These are phyloP conservation scores for Lasioglossum oenotherae DNA, from an alignment of 2,888 invertebrate species.

Conservation along the genomic window DNA sequence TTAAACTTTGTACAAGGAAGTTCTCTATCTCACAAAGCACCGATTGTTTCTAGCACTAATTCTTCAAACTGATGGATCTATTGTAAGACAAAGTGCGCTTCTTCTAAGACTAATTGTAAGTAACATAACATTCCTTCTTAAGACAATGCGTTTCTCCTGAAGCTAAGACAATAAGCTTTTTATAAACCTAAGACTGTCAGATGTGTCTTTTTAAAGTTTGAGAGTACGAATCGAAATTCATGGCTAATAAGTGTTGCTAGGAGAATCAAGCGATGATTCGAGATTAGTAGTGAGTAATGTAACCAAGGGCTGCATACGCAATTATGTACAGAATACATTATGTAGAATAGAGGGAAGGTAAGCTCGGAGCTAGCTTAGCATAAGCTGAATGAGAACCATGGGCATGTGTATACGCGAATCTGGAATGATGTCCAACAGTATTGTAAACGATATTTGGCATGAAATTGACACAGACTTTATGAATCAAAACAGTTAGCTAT, in stretches of 20 bases:
- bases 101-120: too few species aligned
- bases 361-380: not conserved
- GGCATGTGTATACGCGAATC: not conserved
- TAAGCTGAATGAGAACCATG: not conserved
- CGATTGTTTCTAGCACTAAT: too few species aligned
- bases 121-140: too few species aligned
- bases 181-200: not conserved
- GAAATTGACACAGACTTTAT: not conserved
- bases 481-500: not conserved
- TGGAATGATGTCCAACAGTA: not conserved
- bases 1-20: too few species aligned
- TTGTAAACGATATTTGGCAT: not conserved
- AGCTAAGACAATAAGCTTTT: not conserved
- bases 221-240: not conserved
- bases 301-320: not conserved
- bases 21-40: too few species aligned
- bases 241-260: not conserved
- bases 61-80: too few species aligned
- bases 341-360: not conserved
- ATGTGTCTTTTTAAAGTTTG: not conserved
- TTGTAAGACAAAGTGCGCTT: too few species aligned
- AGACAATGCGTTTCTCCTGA: not conserved
- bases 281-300: not conserved
- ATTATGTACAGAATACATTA: not conserved
- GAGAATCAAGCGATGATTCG: not conserved